These are phyloP conservation scores for Acrocephalus arundinaceus DNA, from an alignment of 2,113 vertebrate species.

Conservation along the genomic window DNA sequence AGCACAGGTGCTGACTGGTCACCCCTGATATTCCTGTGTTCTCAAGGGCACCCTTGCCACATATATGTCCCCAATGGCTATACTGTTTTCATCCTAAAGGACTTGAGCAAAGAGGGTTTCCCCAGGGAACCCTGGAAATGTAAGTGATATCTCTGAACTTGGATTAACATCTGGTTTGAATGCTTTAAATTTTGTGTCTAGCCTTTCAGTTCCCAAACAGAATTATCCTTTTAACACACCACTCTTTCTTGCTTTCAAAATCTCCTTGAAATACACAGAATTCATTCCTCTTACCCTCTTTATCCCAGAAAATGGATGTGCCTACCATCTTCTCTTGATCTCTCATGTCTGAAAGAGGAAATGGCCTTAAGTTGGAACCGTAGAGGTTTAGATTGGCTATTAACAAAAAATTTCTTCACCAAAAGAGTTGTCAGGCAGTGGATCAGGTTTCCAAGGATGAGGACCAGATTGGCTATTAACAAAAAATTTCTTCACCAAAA, in stretches of 20 bases:
- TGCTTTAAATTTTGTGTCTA: not conserved
- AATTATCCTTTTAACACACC: not conserved
- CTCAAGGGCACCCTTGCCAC: not conserved
- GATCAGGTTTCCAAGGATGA: not conserved
- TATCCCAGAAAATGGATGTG: not conserved
- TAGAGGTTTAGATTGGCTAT: not conserved
- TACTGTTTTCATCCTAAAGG: not conserved
- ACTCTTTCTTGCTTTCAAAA: not conserved
- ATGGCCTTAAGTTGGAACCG: not conserved
- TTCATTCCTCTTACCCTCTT: not conserved
- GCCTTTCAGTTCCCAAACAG: not conserved
- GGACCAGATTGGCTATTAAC: too few species aligned
- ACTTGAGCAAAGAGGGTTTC: not conserved
- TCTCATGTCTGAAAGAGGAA: not conserved
- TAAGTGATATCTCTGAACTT: not conserved
- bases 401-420: not conserved
- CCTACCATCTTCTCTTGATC: not conserved
- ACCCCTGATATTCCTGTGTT: not conserved
- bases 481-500: not conserved
- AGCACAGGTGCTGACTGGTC: not conserved
- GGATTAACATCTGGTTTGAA: not conserved
- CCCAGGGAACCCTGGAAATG: not conserved
- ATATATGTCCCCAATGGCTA: not conserved
- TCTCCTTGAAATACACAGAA: not conserved
- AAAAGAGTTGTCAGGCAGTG: not conserved